Evolutionary conservation across 2,888 invertebrate genomes (phyloP).

Genomic region (Diaphora mendica): DNA sequence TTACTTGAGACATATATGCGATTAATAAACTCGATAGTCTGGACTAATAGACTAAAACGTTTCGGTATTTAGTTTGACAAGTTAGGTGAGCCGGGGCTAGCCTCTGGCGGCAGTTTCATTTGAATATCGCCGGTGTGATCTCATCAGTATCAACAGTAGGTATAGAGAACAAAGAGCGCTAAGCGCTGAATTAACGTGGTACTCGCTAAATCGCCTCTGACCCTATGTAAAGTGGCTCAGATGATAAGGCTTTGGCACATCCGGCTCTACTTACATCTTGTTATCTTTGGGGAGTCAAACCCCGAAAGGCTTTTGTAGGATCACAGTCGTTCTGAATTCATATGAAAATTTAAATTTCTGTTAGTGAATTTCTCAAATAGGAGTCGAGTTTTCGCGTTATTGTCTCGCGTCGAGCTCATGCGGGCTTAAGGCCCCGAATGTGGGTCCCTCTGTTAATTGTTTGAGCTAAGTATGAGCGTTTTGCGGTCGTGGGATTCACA

Average conservation of each 20-base stretch:
- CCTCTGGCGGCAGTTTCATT: slow-evolving; percentile 68
- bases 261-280: slow-evolving; percentile 76
- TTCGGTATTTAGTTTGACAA: slow-evolving; percentile 71
- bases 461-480: slow-evolving; percentile 79
- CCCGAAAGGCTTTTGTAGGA: slow-evolving; percentile 78
- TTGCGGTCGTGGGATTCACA: slow-evolving; percentile 75
- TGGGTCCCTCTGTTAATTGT: slow-evolving; percentile 81
- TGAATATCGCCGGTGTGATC: slow-evolving; percentile 77
- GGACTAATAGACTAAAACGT: slow-evolving; percentile 67
- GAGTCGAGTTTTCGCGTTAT: slow-evolving; percentile 77
- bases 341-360: slow-evolving; percentile 85
- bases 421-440: slow-evolving; percentile 76
- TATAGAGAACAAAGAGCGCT: slow-evolving; percentile 71
- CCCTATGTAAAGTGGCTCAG: slow-evolving; percentile 74
- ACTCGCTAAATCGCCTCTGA: slow-evolving; percentile 75
- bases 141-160: slow-evolving; percentile 54
- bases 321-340: slow-evolving; percentile 75
- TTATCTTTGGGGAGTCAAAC: slow-evolving; percentile 74
- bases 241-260: slow-evolving; percentile 74
- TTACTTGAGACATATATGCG: slow-evolving; percentile 53
- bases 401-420: slow-evolving; percentile 79
- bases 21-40: slow-evolving; percentile 70
- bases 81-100: slow-evolving; percentile 53
- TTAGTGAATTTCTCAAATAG: slow-evolving; percentile 79
- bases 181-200: slow-evolving; percentile 78